Percentiles rank a stretch among this genome's conserved stretches.
Conservation (phyloP, 1,140 invertebrate species). For the Megathymus violae region DNA sequence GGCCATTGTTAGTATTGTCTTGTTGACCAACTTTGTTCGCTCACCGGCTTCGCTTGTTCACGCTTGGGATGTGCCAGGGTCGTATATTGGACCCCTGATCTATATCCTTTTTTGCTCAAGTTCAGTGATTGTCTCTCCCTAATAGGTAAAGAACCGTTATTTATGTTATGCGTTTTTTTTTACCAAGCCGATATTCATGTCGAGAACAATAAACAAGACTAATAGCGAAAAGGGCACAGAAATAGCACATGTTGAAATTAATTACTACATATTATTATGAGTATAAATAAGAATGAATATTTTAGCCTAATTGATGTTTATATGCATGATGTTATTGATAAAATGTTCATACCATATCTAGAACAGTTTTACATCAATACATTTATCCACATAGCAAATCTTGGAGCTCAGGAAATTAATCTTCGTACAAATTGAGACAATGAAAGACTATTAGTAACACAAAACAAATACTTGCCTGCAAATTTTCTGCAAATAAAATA, state of each 20-base stretch:
- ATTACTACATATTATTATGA: no score
- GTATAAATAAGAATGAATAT: no score
- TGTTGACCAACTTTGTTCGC: constrained; percentile 24
- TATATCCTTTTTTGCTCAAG: constrained; percentile 7
- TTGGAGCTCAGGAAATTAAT: constrained; percentile 64
- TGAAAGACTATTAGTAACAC: constrained; percentile 62
- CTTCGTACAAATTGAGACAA: constrained; percentile 69
- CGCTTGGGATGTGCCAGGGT: constrained; percentile 8
- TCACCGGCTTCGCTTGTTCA: constrained; percentile 1
- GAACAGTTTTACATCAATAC: constrained; percentile 28
- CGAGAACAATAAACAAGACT: no score
- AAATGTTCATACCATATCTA: constrained; percentile 31
- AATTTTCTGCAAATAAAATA: constrained; percentile 58
- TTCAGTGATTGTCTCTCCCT: neutral
- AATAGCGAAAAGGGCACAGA: no score
- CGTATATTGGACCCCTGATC: constrained; percentile 12
- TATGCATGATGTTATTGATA: no score
- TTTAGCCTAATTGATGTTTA: no score
- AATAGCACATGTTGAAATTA: no score
- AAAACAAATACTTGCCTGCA: constrained; percentile 58
- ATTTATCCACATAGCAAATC: constrained; percentile 46
- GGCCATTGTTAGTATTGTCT: constrained; percentile 34
- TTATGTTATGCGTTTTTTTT: neutral
- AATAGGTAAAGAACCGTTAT: neutral
- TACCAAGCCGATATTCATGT: no score